Base-by-base conservation (phyloP, 2,888 invertebrate genomes). In the Pammene fasciana region DNA sequence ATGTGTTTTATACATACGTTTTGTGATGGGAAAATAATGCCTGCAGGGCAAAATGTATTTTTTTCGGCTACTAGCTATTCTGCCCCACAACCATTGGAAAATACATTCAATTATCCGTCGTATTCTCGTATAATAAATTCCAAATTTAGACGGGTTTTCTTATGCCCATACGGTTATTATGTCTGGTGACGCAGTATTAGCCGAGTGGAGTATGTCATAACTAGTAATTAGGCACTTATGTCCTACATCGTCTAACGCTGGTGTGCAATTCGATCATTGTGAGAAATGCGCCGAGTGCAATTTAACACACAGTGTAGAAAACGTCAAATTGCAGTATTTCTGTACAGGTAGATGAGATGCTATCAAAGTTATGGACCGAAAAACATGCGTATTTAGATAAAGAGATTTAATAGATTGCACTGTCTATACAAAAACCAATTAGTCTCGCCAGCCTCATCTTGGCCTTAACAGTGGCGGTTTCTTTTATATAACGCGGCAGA, bases 281-380 rank as follows among this genome's bases (percentile, higher is more conserved):
- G 54, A 57, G 18, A 57, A 57, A 50, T 43, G 16, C 68, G 11
- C 50, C 45, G 10, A 34, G n/a, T 59, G 45, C 43, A 52, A 57
- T 45, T 59, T 45, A 45, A 26, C 64, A 26, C 64, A 56, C 67
- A 62, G 48, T 43, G 61, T 73, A 70, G 61, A 73, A 74, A 74
- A 71, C 74, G 74, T 70, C 65, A 75, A 76, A 76, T 78, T 75
- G 74, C 77, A 75, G 75, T 74, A 79, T 74, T 74, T 72, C 71
- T 72, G 57, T 50, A 70, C 73, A 74, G 75, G 73, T 75, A 74
- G 73, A 72, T 71, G 74, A 71, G 89, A 89, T 90, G 71, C 75
- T 86, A 89, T 90, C 88, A 78, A 75, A 80, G 82, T 88, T 89
- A 90, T 87, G 79, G 86, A 82, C 82, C 83, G 83, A 75, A 88